Percentiles rank a stretch among this genome's conserved stretches.
Conservation (phyloP, 2,113 vertebrate species). For the Myocastor coypus region DNA sequence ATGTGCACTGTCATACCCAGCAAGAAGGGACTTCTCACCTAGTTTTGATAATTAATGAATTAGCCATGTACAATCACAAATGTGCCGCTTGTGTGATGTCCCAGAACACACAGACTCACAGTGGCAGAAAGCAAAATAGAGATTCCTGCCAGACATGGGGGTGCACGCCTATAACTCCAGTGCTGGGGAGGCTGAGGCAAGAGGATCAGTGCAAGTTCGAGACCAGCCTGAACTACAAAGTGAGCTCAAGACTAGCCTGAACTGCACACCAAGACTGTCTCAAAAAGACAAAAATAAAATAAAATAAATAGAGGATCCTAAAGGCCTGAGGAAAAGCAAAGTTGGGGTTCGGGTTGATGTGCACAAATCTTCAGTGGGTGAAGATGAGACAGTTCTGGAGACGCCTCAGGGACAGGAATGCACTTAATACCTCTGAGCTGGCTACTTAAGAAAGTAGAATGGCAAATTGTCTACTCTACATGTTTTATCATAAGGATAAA, state of each 20-base stretch:
- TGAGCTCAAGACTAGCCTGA: no score
- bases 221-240: no score
- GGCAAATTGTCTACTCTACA: not conserved
- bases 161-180: no score
- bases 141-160: not conserved
- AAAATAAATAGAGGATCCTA: not conserved
- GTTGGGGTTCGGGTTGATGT: not conserved
- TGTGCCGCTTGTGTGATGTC: fast-evolving
- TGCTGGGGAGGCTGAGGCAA: no score
- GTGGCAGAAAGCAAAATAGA: not conserved
- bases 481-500: not conserved
- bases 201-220: no score
- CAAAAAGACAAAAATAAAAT: no score
- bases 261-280: no score
- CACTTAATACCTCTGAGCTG: not conserved
- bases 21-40: not conserved
- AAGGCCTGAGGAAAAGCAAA: not conserved
- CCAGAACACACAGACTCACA: not conserved
- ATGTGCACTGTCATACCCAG: no score
- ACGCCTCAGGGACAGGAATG: not conserved
- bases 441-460: not conserved
- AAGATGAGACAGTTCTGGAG: not conserved
- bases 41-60: not conserved
- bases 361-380: not conserved
- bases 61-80: not conserved